Evolutionary conservation across 2,797 vertebrate species (phyloP).

Genomic region (Trematomus bernacchii): DNA sequence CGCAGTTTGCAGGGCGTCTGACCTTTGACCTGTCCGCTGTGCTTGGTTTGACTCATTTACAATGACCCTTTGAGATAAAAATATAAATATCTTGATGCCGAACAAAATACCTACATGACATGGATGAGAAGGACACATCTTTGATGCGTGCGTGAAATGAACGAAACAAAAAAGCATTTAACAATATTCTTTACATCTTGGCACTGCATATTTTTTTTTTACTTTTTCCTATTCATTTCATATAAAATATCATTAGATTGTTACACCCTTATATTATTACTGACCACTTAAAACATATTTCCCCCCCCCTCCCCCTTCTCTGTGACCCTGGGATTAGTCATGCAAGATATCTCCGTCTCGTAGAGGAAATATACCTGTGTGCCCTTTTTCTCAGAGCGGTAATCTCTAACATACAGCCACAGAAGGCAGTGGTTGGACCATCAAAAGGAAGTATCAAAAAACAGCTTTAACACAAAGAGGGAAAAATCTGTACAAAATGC

Average conservation of each 20-base stretch:
- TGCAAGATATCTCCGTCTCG: conserved; percentile 93
- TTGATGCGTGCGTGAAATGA: conserved; percentile 82
- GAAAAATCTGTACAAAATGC: conserved; percentile 92
- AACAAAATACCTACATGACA: conserved; percentile 72
- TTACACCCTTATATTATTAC: conserved; percentile 92
- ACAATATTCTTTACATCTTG: conserved; percentile 97
- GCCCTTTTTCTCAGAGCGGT: conserved; percentile 83
- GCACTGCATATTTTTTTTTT: conserved; percentile 93
- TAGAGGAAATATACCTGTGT: conserved; percentile 85
- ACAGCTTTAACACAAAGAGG: conserved; percentile 84
- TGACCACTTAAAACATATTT: conserved; percentile 87
- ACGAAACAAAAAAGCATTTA: conserved; percentile 83
- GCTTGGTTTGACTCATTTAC: conserved; percentile 72
- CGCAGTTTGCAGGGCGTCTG: conserved; percentile 39
- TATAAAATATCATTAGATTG: conserved; percentile 94
- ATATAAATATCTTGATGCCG: conserved; percentile 73
- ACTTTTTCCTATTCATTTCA: conserved; percentile 83
- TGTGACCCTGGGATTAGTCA: conserved; percentile 92
- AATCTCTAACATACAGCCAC: conserved; percentile 88
- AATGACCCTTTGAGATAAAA: conserved; percentile 67
- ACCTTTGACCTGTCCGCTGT: conserved; percentile 71
- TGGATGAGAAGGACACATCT: conserved; percentile 58
- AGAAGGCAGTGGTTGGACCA: conserved; percentile 90
- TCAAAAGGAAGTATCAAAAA: conserved; percentile 94
- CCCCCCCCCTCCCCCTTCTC: conserved; percentile 43